phyloP scores from a whole-genome alignment of 2,113 vertebrate genomes.

The Glareola pratincola region DNA sequence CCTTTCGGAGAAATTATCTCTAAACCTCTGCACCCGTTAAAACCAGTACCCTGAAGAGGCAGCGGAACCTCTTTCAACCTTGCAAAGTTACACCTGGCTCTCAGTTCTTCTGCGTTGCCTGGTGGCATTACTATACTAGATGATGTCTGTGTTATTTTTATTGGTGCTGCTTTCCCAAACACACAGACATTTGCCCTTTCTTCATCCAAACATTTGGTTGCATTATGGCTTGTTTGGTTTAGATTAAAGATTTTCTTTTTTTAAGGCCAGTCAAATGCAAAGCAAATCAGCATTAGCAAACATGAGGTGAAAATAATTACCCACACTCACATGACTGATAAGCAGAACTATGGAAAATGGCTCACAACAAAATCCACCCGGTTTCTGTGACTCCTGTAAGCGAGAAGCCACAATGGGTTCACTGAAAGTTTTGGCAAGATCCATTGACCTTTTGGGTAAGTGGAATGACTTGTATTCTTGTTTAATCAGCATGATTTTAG shows the following conservation, averaged over 20 bases:
- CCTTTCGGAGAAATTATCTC: not conserved
- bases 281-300: constrained; percentile 63
- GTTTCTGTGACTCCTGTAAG: constrained; percentile 2
- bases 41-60: not conserved
- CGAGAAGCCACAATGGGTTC: not conserved
- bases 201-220: constrained; percentile 48
- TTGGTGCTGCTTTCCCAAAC: constrained; percentile 50
- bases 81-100: not conserved
- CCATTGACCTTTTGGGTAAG: not conserved
- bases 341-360: constrained; percentile 51
- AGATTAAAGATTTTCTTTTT: constrained; percentile 72
- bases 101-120: constrained; percentile 2
- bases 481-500: not conserved
- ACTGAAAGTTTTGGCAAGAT: not conserved
- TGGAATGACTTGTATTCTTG: not conserved
- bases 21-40: not conserved
- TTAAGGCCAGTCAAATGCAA: constrained; percentile 61
- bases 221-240: constrained; percentile 67
- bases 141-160: constrained; percentile 33
- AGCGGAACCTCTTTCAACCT: not conserved
- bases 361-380: constrained; percentile 44
- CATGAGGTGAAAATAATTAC: constrained; percentile 51
- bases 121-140: not conserved
- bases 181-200: constrained; percentile 35
- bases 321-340: constrained; percentile 60